Evolutionary conservation across 2,113 vertebrate species (phyloP).

Genomic region (Oryzias woworae): DNA sequence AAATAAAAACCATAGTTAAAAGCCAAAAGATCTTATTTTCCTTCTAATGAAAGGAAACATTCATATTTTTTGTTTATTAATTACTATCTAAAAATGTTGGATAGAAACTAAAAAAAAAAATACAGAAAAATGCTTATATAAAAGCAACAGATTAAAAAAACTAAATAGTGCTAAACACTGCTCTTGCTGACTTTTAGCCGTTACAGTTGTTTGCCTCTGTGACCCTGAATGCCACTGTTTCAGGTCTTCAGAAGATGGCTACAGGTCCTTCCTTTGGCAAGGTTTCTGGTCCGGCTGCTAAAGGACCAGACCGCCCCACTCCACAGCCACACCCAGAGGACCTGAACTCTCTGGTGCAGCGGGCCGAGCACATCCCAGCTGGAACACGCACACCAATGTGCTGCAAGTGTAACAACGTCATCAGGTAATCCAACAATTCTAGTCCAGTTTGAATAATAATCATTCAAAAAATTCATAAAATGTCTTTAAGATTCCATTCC

Average conservation of each 20-base stretch:
- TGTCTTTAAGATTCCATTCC: too few species aligned
- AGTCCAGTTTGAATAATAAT: too few species aligned
- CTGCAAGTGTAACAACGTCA: slow-evolving; percentile 87
- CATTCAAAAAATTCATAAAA: too few species aligned
- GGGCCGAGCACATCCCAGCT: slow-evolving; percentile 93
- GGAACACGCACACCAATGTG: slow-evolving; percentile 96
- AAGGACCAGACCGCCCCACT: slow-evolving; percentile 58
- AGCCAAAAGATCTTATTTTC: too few species aligned
- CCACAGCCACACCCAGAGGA: slow-evolving; percentile 79
- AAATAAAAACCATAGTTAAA: too few species aligned
- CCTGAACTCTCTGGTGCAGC: slow-evolving; percentile 88
- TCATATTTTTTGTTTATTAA: not conserved
- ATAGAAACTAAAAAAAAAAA: too few species aligned
- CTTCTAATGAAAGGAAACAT: not conserved
- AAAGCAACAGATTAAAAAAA: too few species aligned
- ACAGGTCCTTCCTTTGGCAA: slow-evolving; percentile 78
- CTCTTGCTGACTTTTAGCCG: not conserved
- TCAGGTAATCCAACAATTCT: slow-evolving; percentile 78
- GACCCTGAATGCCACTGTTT: slow-evolving; percentile 25
- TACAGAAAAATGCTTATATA: too few species aligned
- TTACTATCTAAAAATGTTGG: too few species aligned
- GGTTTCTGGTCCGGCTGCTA: slow-evolving; percentile 64
- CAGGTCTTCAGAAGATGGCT: slow-evolving; percentile 68
- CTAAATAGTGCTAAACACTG: too few species aligned
- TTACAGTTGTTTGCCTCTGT: not conserved